Evolutionary conservation across 1,140 invertebrate genomes (phyloP), one percentile per base, ranked within the genome.

Genomic region (Anadara kagoshimensis): DNA sequence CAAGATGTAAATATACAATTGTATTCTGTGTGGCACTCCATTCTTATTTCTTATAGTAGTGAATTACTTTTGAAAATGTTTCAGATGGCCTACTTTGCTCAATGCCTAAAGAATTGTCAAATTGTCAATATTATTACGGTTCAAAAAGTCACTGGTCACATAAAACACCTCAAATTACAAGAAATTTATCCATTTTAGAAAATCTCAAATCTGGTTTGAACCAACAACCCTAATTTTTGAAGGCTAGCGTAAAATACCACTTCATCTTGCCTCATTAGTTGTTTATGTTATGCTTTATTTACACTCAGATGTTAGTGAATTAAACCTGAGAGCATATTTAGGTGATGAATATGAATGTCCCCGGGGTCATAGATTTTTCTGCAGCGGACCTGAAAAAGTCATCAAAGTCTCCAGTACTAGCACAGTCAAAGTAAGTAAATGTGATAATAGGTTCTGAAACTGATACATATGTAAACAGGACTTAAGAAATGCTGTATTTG

Each of bases 331-430:
- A 89, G 95, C 98, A 73, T 99, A 98, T 86, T 93, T 99, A 73
- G 98, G 98, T 1, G 93, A 97, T 78, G 98, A 99, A 85, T 99
- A 99, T 86, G 98, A 99, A 90, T 99, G 98, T 91, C 94, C 95
- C 0, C 87, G 95, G 53, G 98, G 98, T 1, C 97, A 99, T 89
- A 92, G 96, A 72, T 99, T 99, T 89, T 98, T 99, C 93, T 94
- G 95, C 85, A 94, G 95, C 18, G 93, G 93, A 1, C 95, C 96
- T 22, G 96, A 97, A 80, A 94, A 94, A 83, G 92, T 97, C 29
- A 89, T 97, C 18, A 94, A 94, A 82, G 93, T 94, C 1, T 92
- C 93, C 1, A 92, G 93, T 56, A 92, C 91, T 78, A 94, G 93
- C 14, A 92, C 94, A 68, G 93, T 96, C 5, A 95, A 95, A 78